Base-by-base conservation (phyloP, 2,888 invertebrate species). In the Heliconius erato region DNA sequence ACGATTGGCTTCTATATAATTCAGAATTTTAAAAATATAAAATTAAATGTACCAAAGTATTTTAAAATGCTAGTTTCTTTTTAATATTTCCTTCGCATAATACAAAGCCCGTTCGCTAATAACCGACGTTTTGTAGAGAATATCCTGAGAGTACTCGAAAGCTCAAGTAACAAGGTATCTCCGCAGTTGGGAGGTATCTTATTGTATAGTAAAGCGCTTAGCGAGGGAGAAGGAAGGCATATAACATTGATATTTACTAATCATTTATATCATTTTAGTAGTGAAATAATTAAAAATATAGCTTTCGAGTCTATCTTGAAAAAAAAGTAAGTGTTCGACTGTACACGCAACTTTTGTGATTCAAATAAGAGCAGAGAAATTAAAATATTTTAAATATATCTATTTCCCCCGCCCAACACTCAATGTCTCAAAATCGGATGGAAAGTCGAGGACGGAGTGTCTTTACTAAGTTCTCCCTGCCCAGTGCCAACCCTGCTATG, bases 131-230 rank as follows among this genome's bases (percentile, higher is more conserved):
- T 72, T 72, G 26, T 72, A 44, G 26, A 26, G 72, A 72, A 16
- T 7, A 26, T 72, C 44, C 72, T 72, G 26, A 72, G 72, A 44
- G 44, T 72, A 16, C 72, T 72, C 16, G 26, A 72, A 72, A 72
- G 72, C 26, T 72, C 44, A 26, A 44, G 71, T 44, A 71, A 72
- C 44, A 49, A 72, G 72, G 71, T 72, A 44, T 44, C 71, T 35
- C 63, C 11, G 26, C 71, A 4, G 11, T 12, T 40, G 69, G n/a
- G 16, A 44, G 44, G n/a, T 71, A n/a, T 11, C 40, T 44, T 71
- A 71, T 44, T n/a, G 71, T 71, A 26, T 44, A n/a, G 26, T 71
- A 44, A 71, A 12, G n/a, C 40, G 71, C 44, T 71, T 44, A 71
- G 19, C 32, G 40, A 71, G 71, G 4, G 12, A n/a, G 40, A 23